Conservation (phyloP, 1,140 invertebrate genomes). For the Thereuonema tuberculata region DNA sequence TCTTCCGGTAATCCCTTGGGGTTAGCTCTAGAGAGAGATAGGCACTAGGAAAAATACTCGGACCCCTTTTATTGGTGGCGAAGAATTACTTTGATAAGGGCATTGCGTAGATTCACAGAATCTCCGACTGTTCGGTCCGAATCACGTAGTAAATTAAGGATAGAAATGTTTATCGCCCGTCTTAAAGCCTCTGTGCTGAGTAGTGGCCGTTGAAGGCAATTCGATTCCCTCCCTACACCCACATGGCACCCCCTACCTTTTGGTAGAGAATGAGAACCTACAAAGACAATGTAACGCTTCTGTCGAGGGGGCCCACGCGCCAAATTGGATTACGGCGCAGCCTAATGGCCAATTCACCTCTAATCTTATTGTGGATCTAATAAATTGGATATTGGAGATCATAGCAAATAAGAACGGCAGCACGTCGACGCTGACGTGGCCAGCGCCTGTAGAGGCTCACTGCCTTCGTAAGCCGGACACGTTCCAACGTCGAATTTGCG, state of each 20-base stretch:
- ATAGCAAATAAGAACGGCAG: conserved; percentile 8
- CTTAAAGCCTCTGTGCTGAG: background rate
- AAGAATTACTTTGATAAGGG: background rate
- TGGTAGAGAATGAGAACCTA: background rate
- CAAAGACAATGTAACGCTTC: conserved; percentile 1
- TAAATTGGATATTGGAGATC: conserved; percentile 10
- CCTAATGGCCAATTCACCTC: conserved; percentile 10
- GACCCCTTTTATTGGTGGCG: background rate
- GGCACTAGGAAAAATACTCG: background rate
- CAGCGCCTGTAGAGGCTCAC: background rate
- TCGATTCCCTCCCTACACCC: background rate
- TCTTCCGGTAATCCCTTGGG: background rate
- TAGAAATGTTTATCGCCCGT: background rate
- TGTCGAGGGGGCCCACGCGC: background rate
- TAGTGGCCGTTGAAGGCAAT: background rate
- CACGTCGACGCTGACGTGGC: background rate
- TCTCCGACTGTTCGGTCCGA: background rate
- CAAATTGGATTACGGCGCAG: conserved; percentile 4
- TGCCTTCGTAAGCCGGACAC: background rate
- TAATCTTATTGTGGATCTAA: conserved; percentile 11
- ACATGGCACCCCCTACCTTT: background rate
- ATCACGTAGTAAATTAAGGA: background rate
- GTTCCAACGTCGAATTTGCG: background rate
- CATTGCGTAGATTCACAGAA: background rate
- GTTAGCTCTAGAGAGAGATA: background rate